phyloP scores from a whole-genome alignment of 37 sponge, comb jelly and placozoan genomes.

The Haliclona indistincta region DNA sequence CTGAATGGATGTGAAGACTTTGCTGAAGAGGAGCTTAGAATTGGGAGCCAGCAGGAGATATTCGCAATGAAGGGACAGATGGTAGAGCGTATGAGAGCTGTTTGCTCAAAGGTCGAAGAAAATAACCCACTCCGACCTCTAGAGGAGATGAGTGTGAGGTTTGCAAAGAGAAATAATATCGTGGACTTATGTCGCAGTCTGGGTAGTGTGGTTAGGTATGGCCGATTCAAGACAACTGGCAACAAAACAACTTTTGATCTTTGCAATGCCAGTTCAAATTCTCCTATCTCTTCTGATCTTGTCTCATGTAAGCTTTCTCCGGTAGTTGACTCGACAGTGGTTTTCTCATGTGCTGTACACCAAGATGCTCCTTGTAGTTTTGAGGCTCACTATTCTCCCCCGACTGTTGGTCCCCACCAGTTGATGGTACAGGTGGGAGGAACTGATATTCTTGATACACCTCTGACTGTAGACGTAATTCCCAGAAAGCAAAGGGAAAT shows the following conservation, averaged over 20 bases:
- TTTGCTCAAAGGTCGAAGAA: neutral
- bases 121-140: neutral
- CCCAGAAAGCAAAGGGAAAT: neutral
- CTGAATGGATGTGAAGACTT: neutral
- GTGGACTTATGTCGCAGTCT: too few species aligned
- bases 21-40: neutral
- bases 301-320: neutral
- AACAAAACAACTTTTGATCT: too few species aligned
- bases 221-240: too few species aligned
- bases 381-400: conserved; percentile 19
- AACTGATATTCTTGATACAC: conserved; percentile 24
- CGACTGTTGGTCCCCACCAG: conserved; percentile 5
- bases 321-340: neutral
- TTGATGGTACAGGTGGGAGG: conserved; percentile 17
- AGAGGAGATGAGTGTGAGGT: neutral
- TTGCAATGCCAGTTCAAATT: too few species aligned
- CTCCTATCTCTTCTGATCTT: neutral
- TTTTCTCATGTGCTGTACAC: neutral
- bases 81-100: neutral
- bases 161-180: neutral
- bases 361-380: neutral
- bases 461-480: conserved; percentile 29
- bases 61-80: neutral
- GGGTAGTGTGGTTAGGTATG: too few species aligned
- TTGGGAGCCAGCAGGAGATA: neutral